Evolutionary conservation across 2,888 invertebrate genomes (phyloP), one percentile per base, ranked within the genome.

Genomic region (Erebia ligea): DNA sequence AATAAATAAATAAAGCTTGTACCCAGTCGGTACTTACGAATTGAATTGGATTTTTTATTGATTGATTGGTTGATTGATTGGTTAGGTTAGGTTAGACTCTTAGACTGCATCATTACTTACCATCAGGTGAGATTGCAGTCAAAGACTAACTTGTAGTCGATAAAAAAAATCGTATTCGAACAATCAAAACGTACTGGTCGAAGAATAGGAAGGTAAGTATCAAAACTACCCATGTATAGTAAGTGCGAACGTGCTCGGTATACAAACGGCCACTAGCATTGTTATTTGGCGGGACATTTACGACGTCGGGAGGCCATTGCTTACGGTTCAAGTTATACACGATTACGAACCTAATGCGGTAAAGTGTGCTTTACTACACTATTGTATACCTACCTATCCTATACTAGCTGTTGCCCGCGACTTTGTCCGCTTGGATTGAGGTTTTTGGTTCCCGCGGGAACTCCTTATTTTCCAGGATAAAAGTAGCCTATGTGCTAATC

Each of bases 261-360:
- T 79, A 70, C 78, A 74, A 78, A 78, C 73, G 67, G 72, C 70
- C 52, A 19, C 65, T 76, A 76, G 74, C 76, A 74, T 70, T 73
- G 74, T 75, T 74, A 73, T 86, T 84, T 65, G 65, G 54, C 65
- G 86, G 79, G 85, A 90, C 90, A 82, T 91, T 91, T 92, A 92
- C 86, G 91, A 88, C 75, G 76, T 67, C 85, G 85, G 77, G 79
- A 75, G 74, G 75, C 78, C 78, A 79, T 81, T 77, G 77, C 77
- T 82, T 79, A 77, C 78, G 71, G 70, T 72, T 72, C 74, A 69
- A 75, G 73, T 68, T 68, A 68, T 75, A 73, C 64, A 74, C 69
- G 68, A 75, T 75, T 76, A 75, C 72, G 64, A 71, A 70, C 70
- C 72, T 76, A 75, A 67, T 74, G 68, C 65, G 61, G 61, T 71